Evolutionary conservation across 92 coral and sea anemone species (phyloP), one percentile per base, ranked within the genome.

Genomic region (Palythoa grandis): DNA sequence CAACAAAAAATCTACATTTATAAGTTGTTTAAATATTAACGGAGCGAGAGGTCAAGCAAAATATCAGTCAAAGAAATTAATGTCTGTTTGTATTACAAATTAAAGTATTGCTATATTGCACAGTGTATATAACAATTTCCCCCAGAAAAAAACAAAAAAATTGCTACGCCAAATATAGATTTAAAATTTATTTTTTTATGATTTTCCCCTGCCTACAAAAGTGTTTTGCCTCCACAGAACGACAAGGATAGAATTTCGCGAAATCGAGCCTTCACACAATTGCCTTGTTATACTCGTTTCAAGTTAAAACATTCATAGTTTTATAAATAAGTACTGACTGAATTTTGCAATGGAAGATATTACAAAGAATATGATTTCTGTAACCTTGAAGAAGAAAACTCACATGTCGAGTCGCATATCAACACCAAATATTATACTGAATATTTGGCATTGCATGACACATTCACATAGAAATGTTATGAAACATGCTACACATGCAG

Each of bases 241-340:
- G 23, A 39, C 54, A 35, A 65, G 85, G 85, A 80, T 80, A 80
- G 85, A 80, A 80, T 80, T 80, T 80, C 85, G 85, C 75, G 75
- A 47, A 40, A 80, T 67, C 63, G 85, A 80, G 74, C 85, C 85
- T 80, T 52, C 74, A 43, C 75, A 80, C 85, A 80, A 80, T 65
- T 80, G 43, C 74, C 73, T 80, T 15, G 85, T 80, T 80, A 80
- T 80, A 80, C 40, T 67, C 74, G 58, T 37, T 3, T 19, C 19
- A 47, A 61, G 60, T 68, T 57, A 22, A 68, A 80, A 80, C 83
- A 48, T 17, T 39, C 70, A 24, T 20, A 13, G 47, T 66, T 60
- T 66, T 22, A 12, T 11, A 65, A 20, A 80, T 48, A 65, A 47
- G 43, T 9, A 53, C 43, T 66, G 9, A 47, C 70, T 35, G 63